Conservation (phyloP, 2,797 vertebrate genomes). For the Streptopelia turtur region DNA sequence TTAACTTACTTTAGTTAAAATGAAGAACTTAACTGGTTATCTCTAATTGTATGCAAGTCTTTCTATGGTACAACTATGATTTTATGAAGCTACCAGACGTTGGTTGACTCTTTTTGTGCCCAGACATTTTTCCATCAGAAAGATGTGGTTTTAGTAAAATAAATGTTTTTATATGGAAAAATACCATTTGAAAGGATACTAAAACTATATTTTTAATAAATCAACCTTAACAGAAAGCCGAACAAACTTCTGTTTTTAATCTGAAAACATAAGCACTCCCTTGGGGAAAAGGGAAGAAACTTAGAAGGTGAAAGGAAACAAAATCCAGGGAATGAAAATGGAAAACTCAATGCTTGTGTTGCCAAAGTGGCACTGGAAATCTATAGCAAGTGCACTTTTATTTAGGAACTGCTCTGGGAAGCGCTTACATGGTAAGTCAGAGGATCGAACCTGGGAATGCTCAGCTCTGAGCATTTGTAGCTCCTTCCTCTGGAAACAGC, state of each 20-base stretch:
- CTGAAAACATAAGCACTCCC: neutral
- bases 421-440: neutral
- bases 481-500: neutral
- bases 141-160: neutral
- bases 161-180: slow-evolving; percentile 23
- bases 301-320: slow-evolving; percentile 3
- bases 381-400: neutral
- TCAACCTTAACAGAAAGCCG: neutral
- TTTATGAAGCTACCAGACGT: neutral
- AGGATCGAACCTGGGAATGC: neutral
- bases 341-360: neutral
- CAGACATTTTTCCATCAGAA: slow-evolving; percentile 7
- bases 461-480: neutral
- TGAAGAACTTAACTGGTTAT: neutral
- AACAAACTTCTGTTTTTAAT: neutral
- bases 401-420: neutral
- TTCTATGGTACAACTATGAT: too few species aligned
- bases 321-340: neutral
- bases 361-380: neutral
- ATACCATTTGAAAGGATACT: neutral
- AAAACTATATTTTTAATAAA: neutral
- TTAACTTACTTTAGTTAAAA: neutral
- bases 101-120: neutral
- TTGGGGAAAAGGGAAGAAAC: neutral
- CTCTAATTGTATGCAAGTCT: neutral